Base-by-base conservation (phyloP, 2,888 invertebrate genomes). In the Drosophila siamana region DNA sequence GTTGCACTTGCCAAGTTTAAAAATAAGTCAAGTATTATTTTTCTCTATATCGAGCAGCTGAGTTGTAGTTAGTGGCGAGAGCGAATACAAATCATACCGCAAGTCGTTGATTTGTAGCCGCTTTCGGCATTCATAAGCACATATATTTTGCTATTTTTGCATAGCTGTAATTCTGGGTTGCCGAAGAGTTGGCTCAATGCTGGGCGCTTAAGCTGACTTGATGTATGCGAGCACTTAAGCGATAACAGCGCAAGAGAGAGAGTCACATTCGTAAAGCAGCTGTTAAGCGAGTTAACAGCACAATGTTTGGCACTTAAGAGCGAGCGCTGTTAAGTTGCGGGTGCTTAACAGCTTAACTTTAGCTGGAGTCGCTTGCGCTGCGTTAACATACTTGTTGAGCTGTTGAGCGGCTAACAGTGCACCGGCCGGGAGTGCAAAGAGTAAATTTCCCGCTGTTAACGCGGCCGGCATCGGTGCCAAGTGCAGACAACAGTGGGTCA, bases 391-490 rank as follows among this genome's bases (percentile, higher is more conserved):
- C 46, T 55, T 87, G 73, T 70, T 69, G 78, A 70, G 44, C 56
- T 59, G 60, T 13, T 15, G 60, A 43, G 30, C 16, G 4, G 9
- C 26, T 13, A 30, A 11, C 4, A 30, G 16, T 38, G 43, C 57
- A 2, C 1, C 51, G 52, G 61, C 28, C 41, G 19, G 2, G 0
- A 1, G 16, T 43, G 0, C 13, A 3, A 43, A 89, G 85, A 85
- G 85, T 22, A 74, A 85, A 89, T 73, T 63, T 87, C 85, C 89
- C 71, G 19, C 41, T 65, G 46, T 43, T 59, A 65, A 9, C 6
- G n/a, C 7, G 3, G 59, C 74, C 86, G 88, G 83, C 64, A 38
- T 19, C 7, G 16, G 9, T 19, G 19, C 4, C 44, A 4, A 19
- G 7, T 22, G 26, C 26, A 11, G 43, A 11, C n/a, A 3, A 19